Evolutionary conservation across 2,113 vertebrate species (phyloP), one percentile per base, ranked within the genome.

Genomic region (Salvelinus sp.): DNA sequence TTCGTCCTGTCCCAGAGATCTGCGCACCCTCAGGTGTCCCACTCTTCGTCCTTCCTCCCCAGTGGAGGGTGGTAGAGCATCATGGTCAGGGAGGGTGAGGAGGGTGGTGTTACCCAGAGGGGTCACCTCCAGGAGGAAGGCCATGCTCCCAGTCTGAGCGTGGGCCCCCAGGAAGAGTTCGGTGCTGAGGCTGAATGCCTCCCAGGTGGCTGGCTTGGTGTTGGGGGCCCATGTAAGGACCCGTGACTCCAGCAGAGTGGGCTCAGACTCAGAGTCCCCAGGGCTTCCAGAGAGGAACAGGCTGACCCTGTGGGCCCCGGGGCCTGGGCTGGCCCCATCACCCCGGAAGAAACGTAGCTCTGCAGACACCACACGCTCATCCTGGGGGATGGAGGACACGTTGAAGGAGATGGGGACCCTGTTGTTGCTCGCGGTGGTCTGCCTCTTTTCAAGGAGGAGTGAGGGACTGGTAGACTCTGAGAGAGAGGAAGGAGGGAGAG

Each of bases 381-480:
- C 93, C 30, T 83, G 69, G 48, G 94, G 94, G 75, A 95, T 90
- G 72, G 91, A 92, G n/a, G 93, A 94, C 33, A 95, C 86, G 67
- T 95, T 94, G 81, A 95, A 95, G 70, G 85, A 83, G 76, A 95
- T 91, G 80, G 88, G 90, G 50, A 91, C 79, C 38, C 76, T 82
- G 30, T 81, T 88, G 2, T 3, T 74, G 73, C 85, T 83, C 14
- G 48, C 50, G 2, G 57, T 72, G 33, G 70, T 54, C 47, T 58
- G 58, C n/a, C n/a, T 54, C 27, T 88, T 79, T 63, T 62, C 79
- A 60, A 78, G 69, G 62, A 76, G 64, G 33, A 82, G 86, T 76
- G 30, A 27, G 25, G 63, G 75, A 66, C 72, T 81, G 66, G 28
- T 38, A 30, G 74, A 74, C 48, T 81, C 88, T 90, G 73, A 7